Base-by-base conservation (phyloP, 2,888 invertebrate genomes). In the Callimorpha dominula region DNA sequence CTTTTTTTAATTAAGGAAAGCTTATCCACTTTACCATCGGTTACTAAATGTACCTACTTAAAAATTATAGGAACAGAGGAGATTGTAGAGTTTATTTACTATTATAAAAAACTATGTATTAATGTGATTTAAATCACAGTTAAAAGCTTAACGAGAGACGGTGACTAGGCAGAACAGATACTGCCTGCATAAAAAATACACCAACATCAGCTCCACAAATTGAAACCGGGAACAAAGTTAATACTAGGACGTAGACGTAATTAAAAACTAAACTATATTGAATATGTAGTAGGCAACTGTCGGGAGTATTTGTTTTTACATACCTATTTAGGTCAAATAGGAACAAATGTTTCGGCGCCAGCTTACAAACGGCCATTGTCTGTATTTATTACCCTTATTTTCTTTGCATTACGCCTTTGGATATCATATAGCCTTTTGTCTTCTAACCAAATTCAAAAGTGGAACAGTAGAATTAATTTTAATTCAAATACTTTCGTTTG, bases 181-280 rank as follows among this genome's bases (percentile, higher is more conserved):
- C 68, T 76, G 78, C 81, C 78, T 85, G 82, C 86, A 86, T 85
- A 80, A 84, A 76, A 81, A 81, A 85, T 79, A 79, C 81, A 76
- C 73, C 74, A 76, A 66, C 75, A 77, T 78, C 70, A 82, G 77
- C 78, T 78, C 72, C 74, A 72, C 70, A 79, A 85, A 82, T 79
- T 81, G 77, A 79, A 82, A 79, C 69, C 66, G 70, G 69, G 75
- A 80, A 74, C 82, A 77, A 84, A 79, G 71, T 68, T 62, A 31
- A 65, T 50, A 49, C 49, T 54, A 60, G 68, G 50, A 31, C 49
- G 68, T 75, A 54, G 75, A 70, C 68, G 69, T 14, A 20, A 60
- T 60, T 75, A 77, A 78, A 79, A 78, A 78, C 76, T 75, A 70
- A 71, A 68, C 31, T 74, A 71, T 63, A 68, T 78, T 82, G 78